phyloP scores from a whole-genome alignment of 2,888 invertebrate genomes.

The Thera britannica region DNA sequence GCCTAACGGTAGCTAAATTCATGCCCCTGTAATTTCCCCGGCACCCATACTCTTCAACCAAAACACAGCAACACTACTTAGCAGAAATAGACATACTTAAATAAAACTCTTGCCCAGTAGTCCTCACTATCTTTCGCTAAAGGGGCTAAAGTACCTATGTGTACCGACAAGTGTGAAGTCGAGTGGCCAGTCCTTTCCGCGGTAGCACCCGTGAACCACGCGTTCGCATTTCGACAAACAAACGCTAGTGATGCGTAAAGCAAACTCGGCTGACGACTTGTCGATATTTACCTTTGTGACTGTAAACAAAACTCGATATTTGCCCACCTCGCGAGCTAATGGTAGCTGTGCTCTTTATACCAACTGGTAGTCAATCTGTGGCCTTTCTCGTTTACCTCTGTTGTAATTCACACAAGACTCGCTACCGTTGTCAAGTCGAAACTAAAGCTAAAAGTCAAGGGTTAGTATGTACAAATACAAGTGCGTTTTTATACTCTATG shows the following conservation, averaged over 20 bases:
- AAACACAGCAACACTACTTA: too few relatives aligned
- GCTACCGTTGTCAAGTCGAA: conserved; percentile 74
- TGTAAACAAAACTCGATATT: conserved; percentile 81
- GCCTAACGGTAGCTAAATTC: too few relatives aligned
- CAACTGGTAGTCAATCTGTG: conserved; percentile 9
- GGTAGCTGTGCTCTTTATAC: conserved; percentile 55
- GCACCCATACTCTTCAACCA: too few relatives aligned
- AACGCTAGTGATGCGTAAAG: conserved; percentile 83
- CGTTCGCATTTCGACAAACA: conserved; percentile 72
- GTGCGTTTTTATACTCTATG: conserved; percentile 52
- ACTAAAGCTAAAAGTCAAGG: conserved; percentile 48
- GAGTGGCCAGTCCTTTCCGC: conserved; percentile 80
- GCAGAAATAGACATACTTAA: background rate
- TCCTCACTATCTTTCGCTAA: conserved; percentile 1
- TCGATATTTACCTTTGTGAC: conserved; percentile 78
- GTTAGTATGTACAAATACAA: conserved; percentile 40
- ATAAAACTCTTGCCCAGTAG: conserved; percentile 33
- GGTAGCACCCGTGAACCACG: conserved; percentile 67
- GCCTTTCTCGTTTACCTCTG: conserved; percentile 37
- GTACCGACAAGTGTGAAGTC: conserved; percentile 71
- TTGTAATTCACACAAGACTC: conserved; percentile 65
- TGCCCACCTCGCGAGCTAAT: conserved; percentile 78
- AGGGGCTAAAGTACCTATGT: conserved; percentile 72
- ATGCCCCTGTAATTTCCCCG: too few relatives aligned
- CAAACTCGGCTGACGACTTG: conserved; percentile 82